Evolutionary conservation across 2,888 invertebrate genomes (phyloP), one percentile per base, ranked within the genome.

Genomic region (Brenthis hecate): DNA sequence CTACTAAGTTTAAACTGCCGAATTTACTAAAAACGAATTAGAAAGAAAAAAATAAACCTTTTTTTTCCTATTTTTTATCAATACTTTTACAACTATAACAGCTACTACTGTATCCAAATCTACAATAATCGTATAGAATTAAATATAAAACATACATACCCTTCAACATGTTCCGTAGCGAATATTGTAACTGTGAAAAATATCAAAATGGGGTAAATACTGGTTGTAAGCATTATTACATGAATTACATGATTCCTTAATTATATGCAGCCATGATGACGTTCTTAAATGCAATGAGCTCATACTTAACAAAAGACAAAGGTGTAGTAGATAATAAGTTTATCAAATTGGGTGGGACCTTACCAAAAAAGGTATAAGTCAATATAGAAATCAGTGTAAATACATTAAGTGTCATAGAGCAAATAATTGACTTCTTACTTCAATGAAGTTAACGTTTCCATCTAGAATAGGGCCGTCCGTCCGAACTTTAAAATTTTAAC

Each of bases 311-410:
- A 61, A 73, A 79, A 82, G 81, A 85, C 83, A 82, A 83, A 82
- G 82, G 80, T 78, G 77, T 76, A 79, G 75, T 73, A 75, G 80
- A 81, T 81, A 82, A 73, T 77, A 69, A 65, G 71, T 74, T 85
- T 90, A 90, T 91, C 90, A 65, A 73, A 78, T 73, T 84, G 85
- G 91, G 87, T 82, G 86, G 84, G 89, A 78, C 86, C 69, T 63
- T 63, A 72, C 88, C 88, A 71, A 85, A 91, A 82, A 89, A 81
- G 91, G 92, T 78, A 78, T 81, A 78, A 77, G 83, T 79, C 87
- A 89, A 91, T 87, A 78, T 68, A 79, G 79, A 83, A 87, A 89
- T 88, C 88, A 85, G 83, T 86, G 84, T 85, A 82, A 84, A 86
- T 80, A 87, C 83, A 85, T 78, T 79, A 80, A 80, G 77, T 71